These are phyloP conservation scores for Nesometra sesokonis DNA, from an alignment of 35 echinoderm and acorn worm species.

Conservation along the genomic window DNA sequence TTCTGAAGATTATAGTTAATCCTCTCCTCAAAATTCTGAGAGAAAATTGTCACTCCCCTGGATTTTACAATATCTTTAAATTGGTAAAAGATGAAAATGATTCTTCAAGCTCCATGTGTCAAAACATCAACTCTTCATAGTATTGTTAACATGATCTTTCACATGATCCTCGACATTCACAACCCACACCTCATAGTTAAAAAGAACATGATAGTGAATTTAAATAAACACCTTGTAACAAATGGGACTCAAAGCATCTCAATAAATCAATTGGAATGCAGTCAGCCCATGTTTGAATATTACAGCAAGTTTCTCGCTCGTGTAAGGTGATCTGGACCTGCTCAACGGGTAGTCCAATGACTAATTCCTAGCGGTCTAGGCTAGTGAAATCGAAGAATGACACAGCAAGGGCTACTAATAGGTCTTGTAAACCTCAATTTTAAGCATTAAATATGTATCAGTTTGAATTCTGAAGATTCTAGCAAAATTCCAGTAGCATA, in stretches of 20 bases:
- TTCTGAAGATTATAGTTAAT: too few relatives aligned
- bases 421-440: background rate
- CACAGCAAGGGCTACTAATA: background rate
- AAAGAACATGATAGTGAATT: background rate
- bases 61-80: too few relatives aligned
- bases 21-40: too few relatives aligned
- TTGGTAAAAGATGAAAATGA: too few relatives aligned
- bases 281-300: background rate
- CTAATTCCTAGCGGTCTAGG: background rate
- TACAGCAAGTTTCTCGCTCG: background rate
- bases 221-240: background rate
- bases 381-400: background rate
- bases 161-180: too few relatives aligned
- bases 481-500: too few relatives aligned
- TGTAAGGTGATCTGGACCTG: background rate
- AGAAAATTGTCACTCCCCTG: too few relatives aligned
- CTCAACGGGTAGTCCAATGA: background rate
- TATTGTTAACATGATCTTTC: too few relatives aligned
- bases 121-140: too few relatives aligned
- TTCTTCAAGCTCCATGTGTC: too few relatives aligned
- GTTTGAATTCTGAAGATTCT: too few relatives aligned
- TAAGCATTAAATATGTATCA: too few relatives aligned
- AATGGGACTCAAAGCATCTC: background rate
- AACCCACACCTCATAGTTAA: background rate
- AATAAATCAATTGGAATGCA: background rate